Conservation (phyloP, 2,113 vertebrate genomes). For the Pipra filicauda region DNA sequence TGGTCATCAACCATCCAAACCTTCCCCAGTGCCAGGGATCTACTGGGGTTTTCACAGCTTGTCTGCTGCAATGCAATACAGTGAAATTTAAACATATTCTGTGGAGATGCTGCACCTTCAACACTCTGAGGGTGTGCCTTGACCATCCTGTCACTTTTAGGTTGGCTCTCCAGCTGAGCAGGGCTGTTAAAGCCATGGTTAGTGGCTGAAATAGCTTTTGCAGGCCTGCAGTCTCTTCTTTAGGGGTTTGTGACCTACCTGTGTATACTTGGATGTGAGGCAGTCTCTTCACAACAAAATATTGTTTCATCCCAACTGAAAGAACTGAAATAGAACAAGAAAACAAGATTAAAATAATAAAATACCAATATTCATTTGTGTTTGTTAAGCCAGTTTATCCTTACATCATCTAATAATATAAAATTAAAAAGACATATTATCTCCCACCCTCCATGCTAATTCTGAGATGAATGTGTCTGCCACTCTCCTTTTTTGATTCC, state of each 20-base stretch:
- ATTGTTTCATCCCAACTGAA: neutral
- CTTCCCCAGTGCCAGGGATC: neutral
- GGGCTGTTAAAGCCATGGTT: neutral
- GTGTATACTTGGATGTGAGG: neutral
- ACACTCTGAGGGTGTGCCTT: rapidly evolving
- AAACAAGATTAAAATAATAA: neutral
- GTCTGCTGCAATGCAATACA: neutral
- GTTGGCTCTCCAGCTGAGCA: neutral
- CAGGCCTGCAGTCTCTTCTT: neutral
- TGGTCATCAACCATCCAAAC: neutral
- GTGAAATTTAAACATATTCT: neutral
- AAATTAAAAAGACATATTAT: neutral
- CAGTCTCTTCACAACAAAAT: neutral
- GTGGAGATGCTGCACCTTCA: too few relatives aligned
- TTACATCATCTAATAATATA: neutral
- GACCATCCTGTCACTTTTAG: neutral
- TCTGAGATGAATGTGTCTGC: neutral
- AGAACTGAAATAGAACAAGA: neutral
- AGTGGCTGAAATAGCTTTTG: neutral
- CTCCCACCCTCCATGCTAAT: neutral
- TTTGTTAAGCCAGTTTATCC: neutral
- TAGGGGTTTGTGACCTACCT: neutral
- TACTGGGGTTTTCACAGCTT: neutral
- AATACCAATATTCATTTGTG: neutral
- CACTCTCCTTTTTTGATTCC: neutral